Evolutionary conservation across 2,888 invertebrate species (phyloP).

Genomic region (Drosophila diplacantha): DNA sequence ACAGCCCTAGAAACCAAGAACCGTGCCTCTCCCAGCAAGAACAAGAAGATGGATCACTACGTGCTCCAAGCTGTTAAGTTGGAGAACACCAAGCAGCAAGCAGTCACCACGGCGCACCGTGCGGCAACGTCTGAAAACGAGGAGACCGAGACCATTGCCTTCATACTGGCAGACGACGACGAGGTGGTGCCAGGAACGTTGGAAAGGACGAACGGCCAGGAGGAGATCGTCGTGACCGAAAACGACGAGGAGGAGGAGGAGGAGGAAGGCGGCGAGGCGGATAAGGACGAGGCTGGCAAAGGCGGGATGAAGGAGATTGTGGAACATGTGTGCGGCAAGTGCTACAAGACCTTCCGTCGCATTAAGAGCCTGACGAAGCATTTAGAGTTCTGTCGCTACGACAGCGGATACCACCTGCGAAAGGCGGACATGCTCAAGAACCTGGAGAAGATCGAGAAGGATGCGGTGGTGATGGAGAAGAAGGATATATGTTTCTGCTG

Average conservation of each 20-base stretch:
- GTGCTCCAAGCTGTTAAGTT: conserved; percentile 71
- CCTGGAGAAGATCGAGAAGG: conserved; percentile 75
- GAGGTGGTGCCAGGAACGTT: conserved; percentile 39
- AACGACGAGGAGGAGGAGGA: conserved; percentile 56
- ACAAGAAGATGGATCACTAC: conserved; percentile 72
- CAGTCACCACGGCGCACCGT: conserved; percentile 12
- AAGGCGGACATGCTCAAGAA: conserved; percentile 75
- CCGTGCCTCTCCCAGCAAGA: conserved; percentile 51
- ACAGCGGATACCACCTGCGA: conserved; percentile 71
- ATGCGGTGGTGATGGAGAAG: conserved; percentile 74
- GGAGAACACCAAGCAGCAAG: conserved; percentile 54
- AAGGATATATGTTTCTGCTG: conserved; percentile 77
- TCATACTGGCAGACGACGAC: conserved; percentile 67
- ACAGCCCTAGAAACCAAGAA: conserved; percentile 56
- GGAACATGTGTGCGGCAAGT: conserved; percentile 78
- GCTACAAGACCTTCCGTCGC: conserved; percentile 74
- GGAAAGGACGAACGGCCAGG: conserved; percentile 36
- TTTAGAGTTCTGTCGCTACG: conserved; percentile 74
- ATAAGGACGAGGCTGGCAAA: conserved; percentile 26
- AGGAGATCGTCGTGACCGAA: conserved; percentile 54
- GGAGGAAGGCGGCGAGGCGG: conserved; percentile 46
- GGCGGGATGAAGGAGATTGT: conserved; percentile 71
- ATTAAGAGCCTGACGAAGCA: conserved; percentile 75
- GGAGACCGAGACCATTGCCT: conserved; percentile 71
- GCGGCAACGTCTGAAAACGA: conserved; percentile 51